Conservation (phyloP, 53 echinoderm and acorn worm genomes). For the Henricia sp. region DNA sequence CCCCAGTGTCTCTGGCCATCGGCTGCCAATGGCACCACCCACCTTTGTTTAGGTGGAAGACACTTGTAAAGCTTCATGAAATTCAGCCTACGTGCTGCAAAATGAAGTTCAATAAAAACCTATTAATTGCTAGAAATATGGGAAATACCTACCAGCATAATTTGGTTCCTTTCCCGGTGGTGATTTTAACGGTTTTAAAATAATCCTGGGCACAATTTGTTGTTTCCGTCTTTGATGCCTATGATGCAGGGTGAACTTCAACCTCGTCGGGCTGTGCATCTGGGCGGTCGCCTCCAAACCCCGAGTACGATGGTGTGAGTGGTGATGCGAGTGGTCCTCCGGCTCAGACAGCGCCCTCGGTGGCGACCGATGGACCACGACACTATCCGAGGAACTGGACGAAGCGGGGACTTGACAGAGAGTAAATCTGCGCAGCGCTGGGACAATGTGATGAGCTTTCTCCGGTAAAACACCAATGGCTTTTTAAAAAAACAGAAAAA, state of each 20-base stretch:
- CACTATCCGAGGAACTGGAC: background rate
- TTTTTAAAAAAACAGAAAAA: too few relatives aligned
- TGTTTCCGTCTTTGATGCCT: conserved; percentile 81
- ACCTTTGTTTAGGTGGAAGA: too few relatives aligned
- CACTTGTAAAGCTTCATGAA: too few relatives aligned
- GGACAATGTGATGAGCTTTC: conserved; percentile 82
- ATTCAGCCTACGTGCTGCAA: too few relatives aligned
- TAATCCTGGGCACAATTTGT: conserved; percentile 82
- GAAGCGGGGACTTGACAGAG: conserved; percentile 8
- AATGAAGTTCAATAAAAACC: too few relatives aligned
- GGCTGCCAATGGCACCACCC: too few relatives aligned
- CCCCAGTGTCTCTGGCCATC: too few relatives aligned
- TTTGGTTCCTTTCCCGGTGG: conserved; percentile 63
- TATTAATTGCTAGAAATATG: too few relatives aligned
- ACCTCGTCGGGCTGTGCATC: conserved; percentile 42
- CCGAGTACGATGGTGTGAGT: conserved; percentile 36
- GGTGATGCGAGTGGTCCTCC: background rate
- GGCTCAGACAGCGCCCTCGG: conserved; percentile 15
- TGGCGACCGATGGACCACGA: background rate
- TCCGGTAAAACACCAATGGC: too few relatives aligned
- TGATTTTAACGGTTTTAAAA: conserved; percentile 91
- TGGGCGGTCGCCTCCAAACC: conserved; percentile 39
- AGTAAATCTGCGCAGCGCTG: conserved; percentile 72
- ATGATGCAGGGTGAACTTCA: conserved; percentile 53
- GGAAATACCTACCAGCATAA: conserved; percentile 59